Percentiles rank a stretch among this genome's conserved stretches.
Conservation (phyloP, 2,113 vertebrate genomes). For the Cyphomyrus discorhynchus region DNA sequence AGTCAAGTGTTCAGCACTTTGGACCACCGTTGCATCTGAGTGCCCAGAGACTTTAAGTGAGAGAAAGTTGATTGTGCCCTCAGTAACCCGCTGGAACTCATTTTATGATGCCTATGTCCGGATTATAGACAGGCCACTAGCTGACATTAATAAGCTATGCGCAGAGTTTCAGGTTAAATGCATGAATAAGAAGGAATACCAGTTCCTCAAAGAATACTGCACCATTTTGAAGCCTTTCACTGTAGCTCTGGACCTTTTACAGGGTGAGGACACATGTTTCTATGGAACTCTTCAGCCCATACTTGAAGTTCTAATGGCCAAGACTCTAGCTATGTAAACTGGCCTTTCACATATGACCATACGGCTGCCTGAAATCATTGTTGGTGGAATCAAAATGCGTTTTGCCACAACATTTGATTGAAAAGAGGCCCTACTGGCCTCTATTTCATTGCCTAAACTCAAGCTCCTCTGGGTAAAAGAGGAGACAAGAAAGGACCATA, state of each 20-base stretch:
- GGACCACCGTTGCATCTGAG: conserved; percentile 20
- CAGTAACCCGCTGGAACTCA: conserved; percentile 21
- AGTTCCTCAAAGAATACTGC: conserved; percentile 28
- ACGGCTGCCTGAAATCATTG: too few species aligned
- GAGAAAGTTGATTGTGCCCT: conserved; percentile 21
- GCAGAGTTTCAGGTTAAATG: conserved; percentile 8
- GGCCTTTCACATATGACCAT: too few species aligned
- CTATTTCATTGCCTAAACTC: not conserved
- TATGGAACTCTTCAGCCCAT: too few species aligned
- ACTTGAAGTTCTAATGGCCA: too few species aligned
- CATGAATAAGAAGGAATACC: conserved; percentile 24
- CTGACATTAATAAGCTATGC: too few species aligned
- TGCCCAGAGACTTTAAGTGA: conserved; percentile 13
- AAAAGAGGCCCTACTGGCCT: not conserved
- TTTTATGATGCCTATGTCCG: conserved; percentile 19
- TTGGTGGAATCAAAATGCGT: too few species aligned
- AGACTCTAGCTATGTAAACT: too few species aligned
- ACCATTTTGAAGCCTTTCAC: not conserved
- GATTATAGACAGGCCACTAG: conserved; percentile 25
- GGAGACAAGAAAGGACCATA: not conserved
- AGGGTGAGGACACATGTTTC: too few species aligned
- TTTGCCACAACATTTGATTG: too few species aligned
- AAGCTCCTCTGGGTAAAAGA: not conserved
- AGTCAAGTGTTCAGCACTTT: conserved; percentile 28
- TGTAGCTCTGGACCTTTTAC: too few species aligned